Evolutionary conservation across 2,113 vertebrate genomes (phyloP).

Genomic region (Malurus cyaneus): DNA sequence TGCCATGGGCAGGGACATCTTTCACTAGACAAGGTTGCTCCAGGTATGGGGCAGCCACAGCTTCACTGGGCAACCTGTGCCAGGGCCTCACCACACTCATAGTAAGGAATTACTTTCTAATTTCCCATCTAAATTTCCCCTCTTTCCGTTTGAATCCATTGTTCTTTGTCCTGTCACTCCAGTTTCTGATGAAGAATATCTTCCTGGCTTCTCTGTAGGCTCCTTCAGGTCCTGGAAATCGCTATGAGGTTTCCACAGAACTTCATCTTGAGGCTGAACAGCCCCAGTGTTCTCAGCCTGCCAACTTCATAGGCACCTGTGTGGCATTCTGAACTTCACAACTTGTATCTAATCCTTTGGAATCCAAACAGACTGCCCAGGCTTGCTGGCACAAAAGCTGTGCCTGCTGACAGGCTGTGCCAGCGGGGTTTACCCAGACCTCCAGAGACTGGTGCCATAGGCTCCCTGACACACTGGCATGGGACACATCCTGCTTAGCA

Average conservation of each 20-base stretch:
- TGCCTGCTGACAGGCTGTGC: neutral
- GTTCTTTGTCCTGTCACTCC: neutral
- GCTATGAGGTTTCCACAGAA: neutral
- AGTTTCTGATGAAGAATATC: neutral
- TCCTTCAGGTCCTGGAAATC: neutral
- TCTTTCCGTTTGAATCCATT: neutral
- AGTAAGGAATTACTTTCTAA: neutral
- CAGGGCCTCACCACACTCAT: neutral
- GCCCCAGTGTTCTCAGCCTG: neutral
- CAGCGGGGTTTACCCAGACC: neutral
- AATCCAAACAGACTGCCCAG: neutral
- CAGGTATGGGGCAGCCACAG: neutral
- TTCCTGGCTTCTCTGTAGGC: neutral
- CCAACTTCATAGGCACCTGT: neutral
- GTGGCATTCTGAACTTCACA: neutral
- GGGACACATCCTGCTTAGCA: neutral
- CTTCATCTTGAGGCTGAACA: neutral
- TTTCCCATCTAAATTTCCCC: neutral
- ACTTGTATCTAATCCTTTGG: neutral
- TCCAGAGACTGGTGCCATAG: neutral
- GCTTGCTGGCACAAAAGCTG: neutral
- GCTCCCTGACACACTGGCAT: neutral
- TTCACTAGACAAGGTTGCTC: neutral
- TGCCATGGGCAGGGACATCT: neutral
- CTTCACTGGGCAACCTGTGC: neutral